Evolutionary conservation across 2,888 invertebrate genomes (phyloP), one percentile per base, ranked within the genome.

Genomic region (Drosophila melanocephala): DNA sequence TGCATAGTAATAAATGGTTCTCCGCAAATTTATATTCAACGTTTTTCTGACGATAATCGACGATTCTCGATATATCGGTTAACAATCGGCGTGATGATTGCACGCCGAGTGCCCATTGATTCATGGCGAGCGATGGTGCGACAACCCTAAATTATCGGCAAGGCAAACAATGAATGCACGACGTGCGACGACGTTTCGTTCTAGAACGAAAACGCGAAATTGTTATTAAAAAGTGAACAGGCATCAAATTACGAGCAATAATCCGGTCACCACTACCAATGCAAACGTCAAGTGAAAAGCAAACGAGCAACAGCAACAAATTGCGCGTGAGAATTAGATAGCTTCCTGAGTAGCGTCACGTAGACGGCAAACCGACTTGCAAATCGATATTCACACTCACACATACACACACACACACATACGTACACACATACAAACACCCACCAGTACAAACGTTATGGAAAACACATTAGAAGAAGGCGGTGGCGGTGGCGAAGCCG

Each of bases 281-380:
- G 78, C 70, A 81, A 75, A 69, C 70, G 64, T 66, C 62, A 30
- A 66, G 59, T 72, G 57, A 65, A 63, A 62, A 62, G 33, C 42
- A 44, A 62, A 28, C 66, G 50, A 64, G 52, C 63, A 76, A 64
- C 47, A 64, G 33, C 64, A 76, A 73, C 53, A 60, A 72, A 80
- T 76, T 80, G 72, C 77, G 75, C 79, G 83, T 79, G 76, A 81
- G 85, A 81, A 72, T 77, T 77, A 81, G 78, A 69, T 71, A 74
- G 69, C 71, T 81, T 83, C 81, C 87, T 87, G 87, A 84, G 81
- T 76, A 79, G 87, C 89, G 87, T 87, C 87, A 89, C 87, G 87
- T 87, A 87, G 87, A 83, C 87, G 86, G 83, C 82, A 81, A 64
- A 77, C 77, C 83, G 60, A 69, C 75, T 72, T 79, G 79, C 79